Base-by-base conservation (phyloP, 2,113 vertebrate genomes). In the Irena cyanogastra region DNA sequence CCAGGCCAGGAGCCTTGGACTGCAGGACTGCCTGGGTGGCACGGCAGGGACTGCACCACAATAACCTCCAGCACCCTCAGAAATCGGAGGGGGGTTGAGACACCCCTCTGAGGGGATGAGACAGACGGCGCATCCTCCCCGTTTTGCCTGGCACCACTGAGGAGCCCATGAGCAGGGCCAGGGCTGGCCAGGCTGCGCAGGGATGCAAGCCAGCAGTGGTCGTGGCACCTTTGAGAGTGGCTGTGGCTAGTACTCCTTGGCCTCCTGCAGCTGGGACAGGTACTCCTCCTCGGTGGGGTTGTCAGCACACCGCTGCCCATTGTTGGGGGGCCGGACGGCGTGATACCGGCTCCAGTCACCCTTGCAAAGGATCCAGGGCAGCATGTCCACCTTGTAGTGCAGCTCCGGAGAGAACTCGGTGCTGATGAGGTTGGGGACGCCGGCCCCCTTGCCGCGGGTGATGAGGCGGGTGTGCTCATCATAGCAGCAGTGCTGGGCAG, bases 291-390 rank as follows among this genome's bases (percentile, higher is more conserved):
- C 98, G 0, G 97, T 52, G 6, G 99, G 99, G 97, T 99, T 99
- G 92, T 99, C 98, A 0, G 98, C 94, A 39, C 99, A 99, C 54
- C 56, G 96, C 6, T 95, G 91, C 64, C 98, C 99, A 0, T 99
- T 99, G 96, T 99, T 99, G 91, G 99, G 99, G 14, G 99, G 98
- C 44, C 99, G 97, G 69, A 98, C 97, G 0, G 97, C 97, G 0
- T 99, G 99, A 94, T 99, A 99, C 31, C 98, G 98, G 96, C 99
- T 99, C 99, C 99, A 99, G 98, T 99, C 99, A 0, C 99, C 99
- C 90, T 99, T 99, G 97, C 99, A 99, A 61, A 99, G 98, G 96
- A 99, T 99, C 99, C 99, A 99, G 11, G 99, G 99, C 95, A 99
- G 95, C 88, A 97, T 98, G 90, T 99, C 99, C 82, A 99, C 98